phyloP scores from a whole-genome alignment of 2,888 invertebrate species.

The Drosophila aldrichi region DNA sequence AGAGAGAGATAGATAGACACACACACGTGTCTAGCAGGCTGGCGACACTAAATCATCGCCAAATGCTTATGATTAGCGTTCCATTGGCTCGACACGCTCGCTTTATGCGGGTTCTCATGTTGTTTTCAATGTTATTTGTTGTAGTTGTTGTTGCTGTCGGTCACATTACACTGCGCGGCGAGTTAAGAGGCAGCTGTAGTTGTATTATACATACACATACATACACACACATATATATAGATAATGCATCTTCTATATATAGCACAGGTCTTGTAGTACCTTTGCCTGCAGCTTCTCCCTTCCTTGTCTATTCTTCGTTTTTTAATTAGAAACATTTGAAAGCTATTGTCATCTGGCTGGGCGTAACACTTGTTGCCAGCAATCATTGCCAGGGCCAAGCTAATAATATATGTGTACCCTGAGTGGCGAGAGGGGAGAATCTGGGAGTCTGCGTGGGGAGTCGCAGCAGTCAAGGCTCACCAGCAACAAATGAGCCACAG shows the following conservation, averaged over 20 bases:
- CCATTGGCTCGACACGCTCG: constrained; percentile 59
- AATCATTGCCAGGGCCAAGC: constrained; percentile 68
- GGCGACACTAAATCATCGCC: constrained; percentile 76
- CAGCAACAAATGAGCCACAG: constrained; percentile 66
- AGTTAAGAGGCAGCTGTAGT: constrained; percentile 72
- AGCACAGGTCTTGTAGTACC: constrained; percentile 30
- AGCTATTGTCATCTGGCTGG: constrained; percentile 69
- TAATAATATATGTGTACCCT: constrained; percentile 48
- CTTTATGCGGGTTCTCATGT: constrained; percentile 62
- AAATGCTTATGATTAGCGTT: constrained; percentile 80
- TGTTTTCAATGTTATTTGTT: constrained; percentile 18
- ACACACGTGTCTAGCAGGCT: constrained; percentile 69
- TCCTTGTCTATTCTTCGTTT: constrained; percentile 39
- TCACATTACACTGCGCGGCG: constrained; percentile 68
- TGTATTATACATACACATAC: constrained; percentile 2
- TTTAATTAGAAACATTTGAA: constrained; percentile 80
- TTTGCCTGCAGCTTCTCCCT: constrained; percentile 16
- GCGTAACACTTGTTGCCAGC: constrained; percentile 73
- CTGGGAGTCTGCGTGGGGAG: constrained; percentile 22
- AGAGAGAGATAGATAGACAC: constrained; percentile 25
- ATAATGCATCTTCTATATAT: constrained; percentile 59
- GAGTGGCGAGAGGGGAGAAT: constrained; percentile 13
- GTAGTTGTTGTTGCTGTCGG: constrained; percentile 39
- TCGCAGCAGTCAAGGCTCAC: constrained; percentile 58
- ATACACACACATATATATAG: not conserved